Evolutionary conservation across 2,113 vertebrate genomes (phyloP).

Genomic region (Morone chrysops): DNA sequence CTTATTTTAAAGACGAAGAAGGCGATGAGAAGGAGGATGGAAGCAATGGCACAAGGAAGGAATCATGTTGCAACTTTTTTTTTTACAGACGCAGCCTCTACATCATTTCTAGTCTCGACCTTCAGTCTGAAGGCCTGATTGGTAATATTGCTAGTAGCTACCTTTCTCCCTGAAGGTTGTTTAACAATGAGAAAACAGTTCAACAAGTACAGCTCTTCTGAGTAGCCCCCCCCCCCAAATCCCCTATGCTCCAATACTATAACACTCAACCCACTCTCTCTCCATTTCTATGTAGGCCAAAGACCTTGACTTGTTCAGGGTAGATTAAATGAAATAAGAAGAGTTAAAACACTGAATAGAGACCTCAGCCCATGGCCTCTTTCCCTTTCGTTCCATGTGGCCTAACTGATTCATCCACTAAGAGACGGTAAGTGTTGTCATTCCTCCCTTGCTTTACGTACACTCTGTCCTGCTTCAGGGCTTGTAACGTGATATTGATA

Average conservation of each 20-base stretch:
- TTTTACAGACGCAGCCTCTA: constrained; percentile 2
- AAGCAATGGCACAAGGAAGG: background rate
- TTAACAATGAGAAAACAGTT: constrained; percentile 72
- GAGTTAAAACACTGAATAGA: constrained; percentile 60
- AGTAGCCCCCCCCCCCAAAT: background rate
- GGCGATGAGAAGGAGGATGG: too few relatives aligned
- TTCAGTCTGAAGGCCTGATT: constrained; percentile 48
- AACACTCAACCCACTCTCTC: constrained; percentile 45
- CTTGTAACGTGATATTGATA: constrained; percentile 41
- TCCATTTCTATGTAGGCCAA: constrained; percentile 43
- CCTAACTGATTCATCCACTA: constrained; percentile 41
- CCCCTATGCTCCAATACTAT: constrained; percentile 16
- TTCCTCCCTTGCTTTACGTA: constrained; percentile 22
- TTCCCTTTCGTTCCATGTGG: constrained; percentile 21
- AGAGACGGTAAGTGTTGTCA: constrained; percentile 26
- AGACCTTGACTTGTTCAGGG: constrained; percentile 66
- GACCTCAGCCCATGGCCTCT: constrained; percentile 21
- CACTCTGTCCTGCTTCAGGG: constrained; percentile 26
- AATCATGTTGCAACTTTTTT: constrained; percentile 10
- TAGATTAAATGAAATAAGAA: constrained; percentile 53
- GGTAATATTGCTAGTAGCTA: constrained; percentile 53
- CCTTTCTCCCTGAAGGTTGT: constrained; percentile 67
- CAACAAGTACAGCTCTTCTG: constrained; percentile 50
- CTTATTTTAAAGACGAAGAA: constrained; percentile 20
- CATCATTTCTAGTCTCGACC: constrained; percentile 12